A percentile compares a stretch with the other conserved stretches of the same genome.
Evolutionary conservation across 1,140 invertebrate species (phyloP).

Genomic region (Lepidurus apus): DNA sequence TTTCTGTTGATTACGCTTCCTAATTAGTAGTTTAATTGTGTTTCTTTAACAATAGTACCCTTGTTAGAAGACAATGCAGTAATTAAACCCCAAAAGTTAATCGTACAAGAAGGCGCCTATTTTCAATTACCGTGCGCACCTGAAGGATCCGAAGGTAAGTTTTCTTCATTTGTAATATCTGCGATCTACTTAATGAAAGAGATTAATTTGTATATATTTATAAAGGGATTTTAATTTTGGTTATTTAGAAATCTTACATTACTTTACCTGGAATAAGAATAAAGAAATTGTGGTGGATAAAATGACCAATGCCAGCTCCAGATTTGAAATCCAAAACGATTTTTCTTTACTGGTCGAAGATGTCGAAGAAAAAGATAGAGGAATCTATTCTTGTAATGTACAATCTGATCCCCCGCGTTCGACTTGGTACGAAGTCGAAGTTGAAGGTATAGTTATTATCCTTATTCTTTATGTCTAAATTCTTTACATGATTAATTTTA

Average conservation of each 20-base stretch:
- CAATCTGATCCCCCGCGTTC: slow-evolving; percentile 24
- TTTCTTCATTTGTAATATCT: background rate
- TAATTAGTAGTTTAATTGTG: background rate
- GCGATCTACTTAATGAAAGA: background rate
- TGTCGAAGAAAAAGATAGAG: slow-evolving; percentile 8
- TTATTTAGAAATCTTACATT: slow-evolving; percentile 22
- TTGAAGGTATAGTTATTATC: slow-evolving; percentile 25
- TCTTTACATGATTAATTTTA: background rate
- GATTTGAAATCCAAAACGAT: slow-evolving; percentile 25
- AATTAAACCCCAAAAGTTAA: background rate
- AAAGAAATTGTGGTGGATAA: background rate
- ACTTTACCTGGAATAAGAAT: slow-evolving; percentile 29
- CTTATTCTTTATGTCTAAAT: background rate
- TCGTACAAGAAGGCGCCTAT: slow-evolving; percentile 29
- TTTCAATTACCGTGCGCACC: slow-evolving; percentile 26
- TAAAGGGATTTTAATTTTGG: background rate
- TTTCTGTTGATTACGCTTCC: background rate
- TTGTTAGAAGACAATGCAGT: background rate
- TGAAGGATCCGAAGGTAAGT: slow-evolving; percentile 25
- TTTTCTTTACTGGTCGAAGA: slow-evolving; percentile 27
- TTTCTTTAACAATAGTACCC: background rate
- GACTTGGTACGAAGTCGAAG: slow-evolving; percentile 26
- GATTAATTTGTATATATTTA: background rate
- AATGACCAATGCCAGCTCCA: slow-evolving; percentile 11
- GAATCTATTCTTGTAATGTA: slow-evolving; percentile 25